A percentile compares a stretch with the other conserved stretches of the same genome.
These are phyloP conservation scores for Eurystomus gularis DNA, from an alignment of 2,113 vertebrate genomes.

Conservation along the genomic window DNA sequence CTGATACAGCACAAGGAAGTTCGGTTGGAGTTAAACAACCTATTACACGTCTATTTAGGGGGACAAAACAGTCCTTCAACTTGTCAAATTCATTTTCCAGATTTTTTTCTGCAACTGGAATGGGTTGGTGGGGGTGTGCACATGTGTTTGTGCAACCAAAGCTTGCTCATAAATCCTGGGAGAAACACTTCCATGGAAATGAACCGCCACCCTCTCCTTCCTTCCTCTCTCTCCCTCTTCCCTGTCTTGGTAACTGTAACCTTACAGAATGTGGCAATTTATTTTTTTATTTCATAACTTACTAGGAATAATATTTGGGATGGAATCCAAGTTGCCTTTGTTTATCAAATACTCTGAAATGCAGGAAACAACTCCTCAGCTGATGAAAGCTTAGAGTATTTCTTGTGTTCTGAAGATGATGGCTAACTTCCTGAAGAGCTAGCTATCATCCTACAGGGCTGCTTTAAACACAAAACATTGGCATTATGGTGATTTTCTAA, in stretches of 20 bases:
- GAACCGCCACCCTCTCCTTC: background rate
- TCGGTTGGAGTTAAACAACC: background rate
- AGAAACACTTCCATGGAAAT: background rate
- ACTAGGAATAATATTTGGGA: background rate
- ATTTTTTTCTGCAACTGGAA: background rate
- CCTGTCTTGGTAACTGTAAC: background rate
- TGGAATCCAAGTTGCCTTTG: conserved; percentile 4
- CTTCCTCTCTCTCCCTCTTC: background rate
- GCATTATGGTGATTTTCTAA: background rate
- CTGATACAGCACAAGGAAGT: background rate
- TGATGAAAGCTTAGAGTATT: background rate
- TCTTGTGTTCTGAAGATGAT: background rate
- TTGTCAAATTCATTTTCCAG: background rate
- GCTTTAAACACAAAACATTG: background rate
- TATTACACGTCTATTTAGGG: too few relatives aligned
- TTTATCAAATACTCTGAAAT: background rate
- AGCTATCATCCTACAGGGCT: background rate
- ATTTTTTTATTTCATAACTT: background rate
- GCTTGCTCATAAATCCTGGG: background rate
- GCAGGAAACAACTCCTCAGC: conserved; percentile 22
- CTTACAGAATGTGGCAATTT: background rate
- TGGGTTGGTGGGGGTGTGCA: background rate
- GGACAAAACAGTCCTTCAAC: background rate
- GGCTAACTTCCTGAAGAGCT: background rate
- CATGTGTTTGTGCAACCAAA: accelerated